These are phyloP conservation scores for Choristoneura fumiferana DNA, from an alignment of 1,140 invertebrate species.

Conservation along the genomic window DNA sequence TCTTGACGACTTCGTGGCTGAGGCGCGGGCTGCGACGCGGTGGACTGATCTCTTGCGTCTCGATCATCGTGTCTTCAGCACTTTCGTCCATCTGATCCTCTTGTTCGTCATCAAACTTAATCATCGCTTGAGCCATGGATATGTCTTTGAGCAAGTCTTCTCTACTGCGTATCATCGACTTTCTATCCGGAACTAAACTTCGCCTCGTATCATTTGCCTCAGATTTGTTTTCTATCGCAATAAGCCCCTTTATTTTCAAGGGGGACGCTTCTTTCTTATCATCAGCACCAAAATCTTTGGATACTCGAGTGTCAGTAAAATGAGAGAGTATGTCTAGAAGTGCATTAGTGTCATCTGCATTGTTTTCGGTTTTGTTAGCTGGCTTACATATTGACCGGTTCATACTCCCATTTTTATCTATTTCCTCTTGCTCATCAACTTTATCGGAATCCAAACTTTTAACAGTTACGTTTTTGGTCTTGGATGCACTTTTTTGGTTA, in stretches of 20 bases:
- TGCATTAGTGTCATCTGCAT: slow-evolving; percentile 56
- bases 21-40: slow-evolving; percentile 40
- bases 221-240: slow-evolving; percentile 26
- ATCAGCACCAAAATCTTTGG: slow-evolving; percentile 15
- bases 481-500: not conserved
- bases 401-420: not conserved
- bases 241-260: not conserved
- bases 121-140: slow-evolving; percentile 48
- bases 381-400: slow-evolving; percentile 24
- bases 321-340: slow-evolving; percentile 56
- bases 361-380: slow-evolving; percentile 28
- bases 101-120: slow-evolving; percentile 41
- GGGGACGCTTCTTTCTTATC: not conserved
- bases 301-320: slow-evolving; percentile 41
- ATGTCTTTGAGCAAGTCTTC: slow-evolving; percentile 57
- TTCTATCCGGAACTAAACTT: slow-evolving; percentile 42
- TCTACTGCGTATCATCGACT: slow-evolving; percentile 47
- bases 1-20: slow-evolving; percentile 58
- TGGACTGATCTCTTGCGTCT: slow-evolving; percentile 25
- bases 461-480: not conserved
- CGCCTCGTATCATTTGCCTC: slow-evolving; percentile 6
- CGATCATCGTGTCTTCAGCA: slow-evolving; percentile 30
- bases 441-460: not conserved
- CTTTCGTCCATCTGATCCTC: slow-evolving; percentile 35
- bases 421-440: not conserved